Evolutionary conservation across 2,888 invertebrate species (phyloP), one percentile per base, ranked within the genome.

Genomic region (Lamellibrachia columna): DNA sequence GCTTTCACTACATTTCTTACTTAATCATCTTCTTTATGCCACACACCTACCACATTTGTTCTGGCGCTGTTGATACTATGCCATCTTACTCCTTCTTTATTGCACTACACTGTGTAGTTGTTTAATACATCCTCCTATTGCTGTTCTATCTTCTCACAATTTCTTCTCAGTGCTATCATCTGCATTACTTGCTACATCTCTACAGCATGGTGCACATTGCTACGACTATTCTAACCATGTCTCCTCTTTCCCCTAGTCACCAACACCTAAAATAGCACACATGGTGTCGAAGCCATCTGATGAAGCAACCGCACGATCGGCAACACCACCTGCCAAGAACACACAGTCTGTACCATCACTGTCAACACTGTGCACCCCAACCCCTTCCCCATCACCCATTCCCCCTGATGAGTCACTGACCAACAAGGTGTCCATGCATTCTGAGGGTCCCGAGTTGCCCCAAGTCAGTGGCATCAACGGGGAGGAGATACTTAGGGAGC

Each of bases 401-500:
- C 60, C 60, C 22, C 75, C 22, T 4, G 3, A 6, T 3, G 75
- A 75, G 75, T n/a, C 75, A 11, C 75, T n/a, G 6, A n/a, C 4
- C 75, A 75, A 6, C 75, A 15, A 75, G 75, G 4, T 22, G 55
- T 7, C 55, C 55, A 9, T 55, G n/a, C 4, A 22, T 75, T 11
- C 75, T 22, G 22, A 11, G 22, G 22, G 3, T 4, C 75, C n/a
- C 22, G 75, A 22, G 22, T 6, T 6, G n/a, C 6, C 75, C 15
- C 75, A 15, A 22, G 75, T 75, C 3, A 22, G 75, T 22, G 75
- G 75, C 75, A 15, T 22, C 75, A 75, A 22, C 6, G 75, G 15
- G 40, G 94, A 95, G 92, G 96, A 96, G 92, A 92, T 96, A 3
- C 90, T 96, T 92, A 94, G 95, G 58, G 94, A 95, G 93, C 94